These are phyloP conservation scores for Thera obeliscata DNA, from an alignment of 2,888 invertebrate species.

Conservation along the genomic window DNA sequence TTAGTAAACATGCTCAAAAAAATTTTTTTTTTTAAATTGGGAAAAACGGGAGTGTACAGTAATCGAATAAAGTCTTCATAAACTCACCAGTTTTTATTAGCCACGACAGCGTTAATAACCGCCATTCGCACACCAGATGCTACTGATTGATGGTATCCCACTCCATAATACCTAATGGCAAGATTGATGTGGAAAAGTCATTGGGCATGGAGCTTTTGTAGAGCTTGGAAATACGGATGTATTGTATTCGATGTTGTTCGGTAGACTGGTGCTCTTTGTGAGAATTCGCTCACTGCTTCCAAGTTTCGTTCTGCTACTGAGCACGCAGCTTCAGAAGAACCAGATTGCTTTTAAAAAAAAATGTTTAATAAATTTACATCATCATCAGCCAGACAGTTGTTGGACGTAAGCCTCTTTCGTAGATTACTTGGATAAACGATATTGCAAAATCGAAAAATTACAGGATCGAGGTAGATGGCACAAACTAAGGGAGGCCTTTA, in stretches of 20 bases:
- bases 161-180: constrained; percentile 58
- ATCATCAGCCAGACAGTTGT: too few relatives aligned
- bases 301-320: neutral
- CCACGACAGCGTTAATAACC: constrained; percentile 27
- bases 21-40: neutral
- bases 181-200: constrained; percentile 56
- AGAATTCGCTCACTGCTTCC: neutral
- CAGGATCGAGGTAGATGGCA: too few relatives aligned
- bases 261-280: neutral
- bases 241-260: neutral
- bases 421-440: too few relatives aligned
- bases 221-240: neutral
- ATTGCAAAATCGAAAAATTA: too few relatives aligned
- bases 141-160: constrained; percentile 66
- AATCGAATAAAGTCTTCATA: constrained; percentile 17
- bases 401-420: too few relatives aligned
- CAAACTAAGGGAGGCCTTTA: too few relatives aligned
- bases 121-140: constrained; percentile 59
- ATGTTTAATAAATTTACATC: too few relatives aligned
- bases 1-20: too few relatives aligned
- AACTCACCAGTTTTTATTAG: constrained; percentile 24
- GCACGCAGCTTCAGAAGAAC: neutral
- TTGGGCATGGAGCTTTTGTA: constrained; percentile 39
- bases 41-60: neutral
- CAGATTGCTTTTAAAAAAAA: neutral